These are phyloP conservation scores for Mesochorus sp. DNA, from an alignment of 2,888 invertebrate species.

Conservation along the genomic window DNA sequence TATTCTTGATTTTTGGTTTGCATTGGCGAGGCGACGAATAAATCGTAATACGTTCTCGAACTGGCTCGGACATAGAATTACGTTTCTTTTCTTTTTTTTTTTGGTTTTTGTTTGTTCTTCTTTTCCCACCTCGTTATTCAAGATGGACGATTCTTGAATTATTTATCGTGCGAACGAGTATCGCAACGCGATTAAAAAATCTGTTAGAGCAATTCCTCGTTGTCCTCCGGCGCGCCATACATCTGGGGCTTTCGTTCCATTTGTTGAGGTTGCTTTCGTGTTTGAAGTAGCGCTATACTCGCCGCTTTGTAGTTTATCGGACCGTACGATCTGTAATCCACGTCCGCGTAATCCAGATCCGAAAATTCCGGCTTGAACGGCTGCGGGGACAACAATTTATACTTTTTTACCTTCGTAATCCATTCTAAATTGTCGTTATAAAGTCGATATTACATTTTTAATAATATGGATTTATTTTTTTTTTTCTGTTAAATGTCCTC, in stretches of 20 bases:
- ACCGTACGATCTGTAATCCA: conserved; percentile 94
- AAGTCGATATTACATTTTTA: no score
- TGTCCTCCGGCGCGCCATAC: conserved; percentile 80
- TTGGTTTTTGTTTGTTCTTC: no score
- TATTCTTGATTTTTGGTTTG: background rate
- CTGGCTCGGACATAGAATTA: conserved; percentile 36
- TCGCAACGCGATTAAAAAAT: conserved; percentile 35
- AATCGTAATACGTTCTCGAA: conserved; percentile 14
- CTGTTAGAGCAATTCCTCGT: conserved; percentile 78
- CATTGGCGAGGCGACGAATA: conserved; percentile 40
- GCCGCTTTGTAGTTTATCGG: conserved; percentile 96
- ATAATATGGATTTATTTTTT: no score
- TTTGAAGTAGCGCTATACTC: conserved; percentile 84
- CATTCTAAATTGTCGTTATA: no score
- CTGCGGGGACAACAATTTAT: conserved; percentile 82
- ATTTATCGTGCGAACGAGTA: conserved; percentile 20
- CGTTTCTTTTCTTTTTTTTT: no score
- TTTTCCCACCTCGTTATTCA: no score
- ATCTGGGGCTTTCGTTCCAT: conserved; percentile 78
- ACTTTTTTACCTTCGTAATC: conserved; percentile 2
- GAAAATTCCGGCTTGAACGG: conserved; percentile 90
- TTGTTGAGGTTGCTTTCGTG: conserved; percentile 69
- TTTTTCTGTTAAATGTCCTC: no score
- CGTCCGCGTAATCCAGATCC: conserved; percentile 95
- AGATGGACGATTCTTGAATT: conserved; percentile 34